Evolutionary conservation across 2,113 vertebrate genomes (phyloP).

Genomic region (Pluvialis apricaria): DNA sequence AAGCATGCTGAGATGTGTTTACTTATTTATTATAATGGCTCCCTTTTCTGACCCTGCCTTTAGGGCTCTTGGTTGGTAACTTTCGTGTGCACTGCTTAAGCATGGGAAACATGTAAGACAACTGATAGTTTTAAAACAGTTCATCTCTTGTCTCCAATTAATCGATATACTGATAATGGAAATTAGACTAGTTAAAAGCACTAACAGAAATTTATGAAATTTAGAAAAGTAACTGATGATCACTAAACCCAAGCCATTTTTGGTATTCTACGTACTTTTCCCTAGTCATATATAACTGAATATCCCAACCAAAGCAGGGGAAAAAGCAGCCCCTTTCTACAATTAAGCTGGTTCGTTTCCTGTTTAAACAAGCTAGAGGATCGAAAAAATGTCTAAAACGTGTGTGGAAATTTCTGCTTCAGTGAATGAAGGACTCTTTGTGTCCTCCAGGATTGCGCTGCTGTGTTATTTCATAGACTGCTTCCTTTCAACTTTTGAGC

Average conservation of each 20-base stretch:
- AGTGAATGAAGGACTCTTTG: constrained; percentile 50
- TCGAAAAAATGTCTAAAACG: constrained; percentile 16
- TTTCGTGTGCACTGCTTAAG: not conserved
- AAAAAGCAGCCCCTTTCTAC: not conserved
- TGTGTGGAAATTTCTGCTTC: constrained; percentile 12
- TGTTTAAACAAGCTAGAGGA: constrained; percentile 48
- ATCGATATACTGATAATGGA: not conserved
- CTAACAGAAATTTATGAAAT: not conserved
- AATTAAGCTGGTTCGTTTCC: constrained; percentile 47
- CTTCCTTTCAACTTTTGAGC: not conserved
- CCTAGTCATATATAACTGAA: not conserved
- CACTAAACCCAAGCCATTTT: not conserved
- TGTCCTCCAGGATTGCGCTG: not conserved
- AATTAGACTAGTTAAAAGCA: not conserved
- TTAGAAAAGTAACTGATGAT: not conserved
- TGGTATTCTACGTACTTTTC: not conserved
- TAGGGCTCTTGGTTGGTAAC: not conserved
- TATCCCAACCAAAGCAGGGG: not conserved
- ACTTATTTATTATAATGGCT: rapidly evolving
- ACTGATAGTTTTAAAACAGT: not conserved
- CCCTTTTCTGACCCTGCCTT: not conserved
- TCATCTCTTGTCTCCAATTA: not conserved
- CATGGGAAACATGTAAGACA: rapidly evolving
- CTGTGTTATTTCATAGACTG: constrained; percentile 13
- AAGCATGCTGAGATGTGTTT: not conserved